These are phyloP conservation scores for Leucophora obtusa DNA, from an alignment of 2,888 invertebrate genomes.

Conservation along the genomic window DNA sequence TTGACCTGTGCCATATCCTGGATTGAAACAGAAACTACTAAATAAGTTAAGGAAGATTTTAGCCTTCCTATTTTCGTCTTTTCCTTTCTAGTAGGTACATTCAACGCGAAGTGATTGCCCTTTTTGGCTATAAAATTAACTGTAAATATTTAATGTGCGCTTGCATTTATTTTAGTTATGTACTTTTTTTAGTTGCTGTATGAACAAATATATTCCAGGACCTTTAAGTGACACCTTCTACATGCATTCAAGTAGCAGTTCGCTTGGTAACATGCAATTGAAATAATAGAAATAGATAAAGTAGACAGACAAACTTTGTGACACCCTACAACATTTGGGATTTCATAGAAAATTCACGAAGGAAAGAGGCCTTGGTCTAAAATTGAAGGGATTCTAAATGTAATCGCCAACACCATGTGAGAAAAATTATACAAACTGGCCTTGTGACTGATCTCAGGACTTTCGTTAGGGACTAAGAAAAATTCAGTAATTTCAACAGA, in stretches of 20 bases:
- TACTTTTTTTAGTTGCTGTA: conserved; percentile 23
- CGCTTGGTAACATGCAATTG: conserved; percentile 56
- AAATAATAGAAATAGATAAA: neutral
- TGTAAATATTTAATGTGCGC: conserved; percentile 79
- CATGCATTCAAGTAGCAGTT: neutral
- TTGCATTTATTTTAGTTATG: conserved; percentile 64
- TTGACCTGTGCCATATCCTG: conserved; percentile 78
- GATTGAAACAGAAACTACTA: conserved; percentile 46
- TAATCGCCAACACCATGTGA: too few species aligned
- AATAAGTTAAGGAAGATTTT: conserved; percentile 55
- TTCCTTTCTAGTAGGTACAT: neutral
- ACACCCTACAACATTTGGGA: too few species aligned
- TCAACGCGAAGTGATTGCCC: conserved; percentile 76
- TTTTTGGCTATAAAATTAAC: conserved; percentile 77
- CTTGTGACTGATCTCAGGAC: too few species aligned
- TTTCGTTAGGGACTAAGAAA: too few species aligned
- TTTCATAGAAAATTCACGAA: too few species aligned
- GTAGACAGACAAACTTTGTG: too few species aligned
- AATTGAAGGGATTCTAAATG: too few species aligned
- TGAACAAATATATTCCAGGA: conserved; percentile 10
- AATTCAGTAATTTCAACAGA: too few species aligned
- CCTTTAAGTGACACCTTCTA: conserved; percentile 54
- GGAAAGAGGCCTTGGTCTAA: too few species aligned
- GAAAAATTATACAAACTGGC: too few species aligned
- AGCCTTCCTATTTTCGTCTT: conserved; percentile 15